Evolutionary conservation across 2,113 vertebrate species (phyloP).

Genomic region (Ophthalmolycus amberensis): DNA sequence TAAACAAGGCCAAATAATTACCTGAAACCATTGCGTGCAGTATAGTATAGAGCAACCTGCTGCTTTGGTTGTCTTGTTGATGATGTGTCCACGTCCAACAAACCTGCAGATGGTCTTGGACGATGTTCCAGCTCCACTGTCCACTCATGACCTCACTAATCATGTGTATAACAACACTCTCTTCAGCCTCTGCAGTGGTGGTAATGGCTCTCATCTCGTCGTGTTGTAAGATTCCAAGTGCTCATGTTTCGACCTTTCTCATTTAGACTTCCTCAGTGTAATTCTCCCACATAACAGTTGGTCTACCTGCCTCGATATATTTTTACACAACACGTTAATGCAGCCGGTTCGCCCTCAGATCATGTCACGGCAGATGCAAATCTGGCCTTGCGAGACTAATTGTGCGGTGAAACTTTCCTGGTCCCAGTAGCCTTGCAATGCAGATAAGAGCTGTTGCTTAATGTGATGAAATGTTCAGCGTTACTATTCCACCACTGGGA

Average conservation of each 20-base stretch:
- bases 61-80: neutral
- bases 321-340: conserved; percentile 14
- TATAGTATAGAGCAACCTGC: neutral
- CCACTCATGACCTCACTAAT: neutral
- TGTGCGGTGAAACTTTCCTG: conserved; percentile 16
- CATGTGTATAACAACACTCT: conserved; percentile 1
- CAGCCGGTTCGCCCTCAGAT: conserved; percentile 30
- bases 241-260: conserved; percentile 42
- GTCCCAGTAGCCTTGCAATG: conserved; percentile 12
- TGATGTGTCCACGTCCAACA: conserved; percentile 1
- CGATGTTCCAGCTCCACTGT: neutral
- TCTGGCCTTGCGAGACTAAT: conserved; percentile 48
- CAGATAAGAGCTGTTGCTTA: conserved; percentile 4
- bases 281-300: conserved; percentile 9
- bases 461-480: conserved; percentile 31
- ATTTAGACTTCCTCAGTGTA: conserved; percentile 32
- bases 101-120: neutral
- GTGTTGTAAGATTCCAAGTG: conserved; percentile 26
- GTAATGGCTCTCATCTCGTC: conserved; percentile 17
- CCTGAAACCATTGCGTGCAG: neutral
- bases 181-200: conserved; percentile 24
- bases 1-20: neutral
- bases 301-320: neutral
- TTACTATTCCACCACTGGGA: neutral
- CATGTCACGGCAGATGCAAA: conserved; percentile 26